phyloP scores from a whole-genome alignment of 2,888 invertebrate species.

The Labia minor region DNA sequence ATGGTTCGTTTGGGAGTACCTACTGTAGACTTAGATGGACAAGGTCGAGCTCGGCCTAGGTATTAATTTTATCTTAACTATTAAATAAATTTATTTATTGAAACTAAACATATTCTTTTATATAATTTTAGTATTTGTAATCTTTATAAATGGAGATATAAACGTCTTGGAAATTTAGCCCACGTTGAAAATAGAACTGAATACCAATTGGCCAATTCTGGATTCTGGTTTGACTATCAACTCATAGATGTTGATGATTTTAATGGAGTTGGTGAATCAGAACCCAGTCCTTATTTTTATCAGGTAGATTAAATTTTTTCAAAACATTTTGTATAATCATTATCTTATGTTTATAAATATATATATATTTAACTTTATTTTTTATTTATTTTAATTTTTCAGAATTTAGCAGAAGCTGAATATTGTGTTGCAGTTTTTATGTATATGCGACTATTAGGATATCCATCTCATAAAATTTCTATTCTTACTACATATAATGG shows the following conservation, averaged over 20 bases:
- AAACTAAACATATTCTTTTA: neutral
- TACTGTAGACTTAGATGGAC: slow-evolving; percentile 93
- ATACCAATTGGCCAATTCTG: slow-evolving; percentile 84
- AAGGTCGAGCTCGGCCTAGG: slow-evolving; percentile 86
- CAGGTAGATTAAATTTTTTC: slow-evolving; percentile 63
- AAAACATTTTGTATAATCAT: no score
- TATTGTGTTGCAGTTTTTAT: slow-evolving; percentile 95
- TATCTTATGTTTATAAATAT: no score
- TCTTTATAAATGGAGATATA: slow-evolving; percentile 93
- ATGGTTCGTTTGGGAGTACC: slow-evolving; percentile 94
- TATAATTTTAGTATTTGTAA: slow-evolving; percentile 64
- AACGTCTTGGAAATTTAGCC: slow-evolving; percentile 82
- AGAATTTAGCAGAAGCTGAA: slow-evolving; percentile 82
- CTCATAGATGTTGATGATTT: slow-evolving; percentile 93
- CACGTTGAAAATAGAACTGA: slow-evolving; percentile 78
- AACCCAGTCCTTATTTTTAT: slow-evolving; percentile 97
- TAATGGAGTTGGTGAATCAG: slow-evolving; percentile 91
- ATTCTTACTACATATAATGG: slow-evolving; percentile 99
- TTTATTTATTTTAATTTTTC: no score
- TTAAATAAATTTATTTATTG: slow-evolving; percentile 15
- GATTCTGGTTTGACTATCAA: slow-evolving; percentile 87
- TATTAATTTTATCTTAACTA: slow-evolving; percentile 31
- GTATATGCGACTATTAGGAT: slow-evolving; percentile 95
- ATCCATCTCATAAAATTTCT: slow-evolving; percentile 92
- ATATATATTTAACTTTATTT: neutral